Evolutionary conservation across 2,797 vertebrate species (phyloP).

Genomic region (Pangasius macronema): DNA sequence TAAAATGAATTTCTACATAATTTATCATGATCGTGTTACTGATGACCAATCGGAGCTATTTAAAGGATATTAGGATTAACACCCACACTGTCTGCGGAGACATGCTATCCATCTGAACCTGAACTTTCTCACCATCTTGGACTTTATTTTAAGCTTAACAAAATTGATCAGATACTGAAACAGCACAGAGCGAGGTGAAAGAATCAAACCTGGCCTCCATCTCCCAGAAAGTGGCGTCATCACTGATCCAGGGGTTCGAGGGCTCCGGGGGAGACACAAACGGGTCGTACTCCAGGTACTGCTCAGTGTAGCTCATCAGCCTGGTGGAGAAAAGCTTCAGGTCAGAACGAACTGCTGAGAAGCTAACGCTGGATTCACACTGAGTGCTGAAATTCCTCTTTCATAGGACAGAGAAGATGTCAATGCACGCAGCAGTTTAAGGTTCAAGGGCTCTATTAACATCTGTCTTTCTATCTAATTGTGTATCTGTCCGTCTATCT

Average conservation of each 20-base stretch:
- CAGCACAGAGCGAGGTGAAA: background rate
- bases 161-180: background rate
- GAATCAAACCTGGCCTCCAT: conserved; percentile 85
- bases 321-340: conserved; percentile 65
- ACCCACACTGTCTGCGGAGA: background rate
- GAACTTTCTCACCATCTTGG: background rate
- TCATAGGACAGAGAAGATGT: background rate
- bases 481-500: background rate
- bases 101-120: background rate
- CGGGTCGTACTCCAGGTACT: conserved; percentile 93
- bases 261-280: conserved; percentile 87
- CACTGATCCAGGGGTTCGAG: conserved; percentile 95
- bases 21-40: conserved; percentile 34
- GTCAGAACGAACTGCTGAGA: background rate
- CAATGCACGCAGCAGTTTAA: too few species aligned
- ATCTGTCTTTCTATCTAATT: background rate
- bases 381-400: background rate
- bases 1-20: conserved; percentile 58
- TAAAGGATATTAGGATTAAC: background rate
- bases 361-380: background rate
- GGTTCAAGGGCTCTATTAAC: background rate
- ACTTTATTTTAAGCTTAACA: background rate
- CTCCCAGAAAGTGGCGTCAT: conserved; percentile 90
- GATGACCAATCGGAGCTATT: background rate
- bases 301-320: conserved; percentile 93